Percentiles rank a stretch among this genome's conserved stretches.
Evolutionary conservation across 1,140 invertebrate genomes (phyloP).

Genomic region (Medauroidea extradentata): DNA sequence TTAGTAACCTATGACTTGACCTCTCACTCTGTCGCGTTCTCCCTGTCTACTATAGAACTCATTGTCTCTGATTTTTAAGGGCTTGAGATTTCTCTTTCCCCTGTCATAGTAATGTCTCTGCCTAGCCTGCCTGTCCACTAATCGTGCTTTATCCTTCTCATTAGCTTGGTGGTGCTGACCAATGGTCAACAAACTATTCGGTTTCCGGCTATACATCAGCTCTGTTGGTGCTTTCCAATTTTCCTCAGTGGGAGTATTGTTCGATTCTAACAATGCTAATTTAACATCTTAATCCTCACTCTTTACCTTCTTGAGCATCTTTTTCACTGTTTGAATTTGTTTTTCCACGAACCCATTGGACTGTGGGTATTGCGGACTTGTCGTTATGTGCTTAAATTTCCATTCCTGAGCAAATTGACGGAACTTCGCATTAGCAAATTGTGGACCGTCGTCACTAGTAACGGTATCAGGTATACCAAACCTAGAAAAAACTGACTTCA

Average conservation of each 20-base stretch:
- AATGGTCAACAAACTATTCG: conserved; percentile 18
- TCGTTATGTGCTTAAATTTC: conserved; percentile 36
- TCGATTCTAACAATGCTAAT: conserved; percentile 15
- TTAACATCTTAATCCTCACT: conserved; percentile 24
- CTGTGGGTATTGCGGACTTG: conserved; percentile 37
- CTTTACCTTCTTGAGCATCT: conserved; percentile 31
- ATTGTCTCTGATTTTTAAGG: too few species aligned
- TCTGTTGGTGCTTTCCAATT: conserved; percentile 15
- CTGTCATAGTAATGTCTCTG: neutral
- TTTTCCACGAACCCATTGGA: conserved; percentile 37
- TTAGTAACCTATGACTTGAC: too few species aligned
- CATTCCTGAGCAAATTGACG: conserved; percentile 36
- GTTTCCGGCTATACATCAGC: conserved; percentile 14
- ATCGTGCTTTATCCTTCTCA: neutral
- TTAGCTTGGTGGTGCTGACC: neutral
- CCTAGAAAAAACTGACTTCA: conserved; percentile 14
- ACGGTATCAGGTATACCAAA: conserved; percentile 17
- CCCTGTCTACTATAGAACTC: too few species aligned
- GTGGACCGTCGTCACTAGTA: conserved; percentile 17
- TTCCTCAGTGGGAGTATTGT: conserved; percentile 13
- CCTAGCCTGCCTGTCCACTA: neutral
- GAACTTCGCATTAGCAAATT: conserved; percentile 23
- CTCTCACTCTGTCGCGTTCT: too few species aligned
- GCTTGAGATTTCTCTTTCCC: too few species aligned
- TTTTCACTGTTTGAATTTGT: conserved; percentile 32